These are phyloP conservation scores for Crambe crambe DNA, from an alignment of 37 sponge, comb jelly and placozoan genomes.

Conservation along the genomic window DNA sequence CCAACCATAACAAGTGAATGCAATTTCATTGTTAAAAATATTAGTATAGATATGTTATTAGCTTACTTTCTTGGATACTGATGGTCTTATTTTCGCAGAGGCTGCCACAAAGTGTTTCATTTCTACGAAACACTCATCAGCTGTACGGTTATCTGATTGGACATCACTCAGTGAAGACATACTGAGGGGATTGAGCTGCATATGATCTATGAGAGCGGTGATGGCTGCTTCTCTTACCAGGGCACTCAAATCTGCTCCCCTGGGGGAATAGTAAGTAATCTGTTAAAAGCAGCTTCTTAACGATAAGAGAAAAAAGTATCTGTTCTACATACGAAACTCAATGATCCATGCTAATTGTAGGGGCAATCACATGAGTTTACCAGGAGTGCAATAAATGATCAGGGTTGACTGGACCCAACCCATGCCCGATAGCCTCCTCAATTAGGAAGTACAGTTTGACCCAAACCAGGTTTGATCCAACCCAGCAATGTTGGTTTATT, in stretches of 20 bases:
- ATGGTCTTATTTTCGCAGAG: conserved; percentile 64
- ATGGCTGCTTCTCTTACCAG: conserved; percentile 92
- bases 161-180: not conserved
- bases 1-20: too few species aligned
- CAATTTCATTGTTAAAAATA: too few species aligned
- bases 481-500: not conserved
- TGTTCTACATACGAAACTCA: too few species aligned
- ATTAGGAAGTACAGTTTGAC: not conserved
- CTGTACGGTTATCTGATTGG: not conserved
- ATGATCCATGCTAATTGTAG: too few species aligned
- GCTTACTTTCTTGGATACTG: conserved; percentile 73
- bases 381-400: too few species aligned
- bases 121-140: conserved; percentile 19
- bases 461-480: not conserved
- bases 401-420: too few species aligned
- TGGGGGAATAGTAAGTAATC: conserved; percentile 11
- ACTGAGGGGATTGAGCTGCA: conserved; percentile 15
- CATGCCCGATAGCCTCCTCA: too few species aligned
- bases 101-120: conserved; percentile 76
- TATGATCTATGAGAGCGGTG: conserved; percentile 62
- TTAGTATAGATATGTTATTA: too few species aligned
- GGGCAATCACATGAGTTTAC: too few species aligned
- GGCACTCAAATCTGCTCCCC: conserved; percentile 96
- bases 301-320: too few species aligned
- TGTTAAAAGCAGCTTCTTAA: not conserved